Evolutionary conservation across 2,888 invertebrate species (phyloP).

Genomic region (Andrena dorsata): DNA sequence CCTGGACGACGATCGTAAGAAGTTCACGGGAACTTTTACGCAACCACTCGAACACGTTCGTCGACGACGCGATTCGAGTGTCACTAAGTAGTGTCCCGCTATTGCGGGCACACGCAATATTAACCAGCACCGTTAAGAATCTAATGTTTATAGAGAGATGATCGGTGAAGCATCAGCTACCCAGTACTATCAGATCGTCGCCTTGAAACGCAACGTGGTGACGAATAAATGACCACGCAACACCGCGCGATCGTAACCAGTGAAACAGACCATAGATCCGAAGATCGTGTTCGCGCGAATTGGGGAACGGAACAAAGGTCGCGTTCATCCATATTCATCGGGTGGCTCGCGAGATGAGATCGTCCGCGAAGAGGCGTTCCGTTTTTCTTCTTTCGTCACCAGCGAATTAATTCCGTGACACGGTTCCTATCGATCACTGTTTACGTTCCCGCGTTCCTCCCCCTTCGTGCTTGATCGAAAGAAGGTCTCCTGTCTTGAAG

Average conservation of each 20-base stretch:
- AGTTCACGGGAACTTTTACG: constrained; percentile 36
- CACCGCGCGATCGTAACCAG: background rate
- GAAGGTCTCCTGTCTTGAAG: background rate
- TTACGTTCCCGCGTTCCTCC: constrained; percentile 21
- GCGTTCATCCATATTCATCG: constrained; percentile 72
- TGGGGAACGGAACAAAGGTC: constrained; percentile 60
- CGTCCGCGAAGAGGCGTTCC: constrained; percentile 43
- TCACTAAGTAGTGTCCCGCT: background rate
- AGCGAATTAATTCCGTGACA: constrained; percentile 72
- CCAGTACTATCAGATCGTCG: background rate
- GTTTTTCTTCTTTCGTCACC: constrained; percentile 57
- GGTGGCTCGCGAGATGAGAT: constrained; percentile 57
- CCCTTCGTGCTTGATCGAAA: background rate
- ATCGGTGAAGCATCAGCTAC: background rate
- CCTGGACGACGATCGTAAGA: constrained; percentile 46
- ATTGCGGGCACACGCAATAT: background rate
- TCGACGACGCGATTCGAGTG: background rate
- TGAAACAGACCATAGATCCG: background rate
- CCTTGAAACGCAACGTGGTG: background rate
- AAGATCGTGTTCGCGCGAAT: constrained; percentile 54
- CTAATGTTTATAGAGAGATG: too few relatives aligned
- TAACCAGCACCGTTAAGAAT: background rate
- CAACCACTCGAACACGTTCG: constrained; percentile 14
- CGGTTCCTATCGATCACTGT: constrained; percentile 62
- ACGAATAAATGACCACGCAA: constrained; percentile 7